Base-by-base conservation (phyloP, 2,113 vertebrate genomes). In the Calidris pugnax region DNA sequence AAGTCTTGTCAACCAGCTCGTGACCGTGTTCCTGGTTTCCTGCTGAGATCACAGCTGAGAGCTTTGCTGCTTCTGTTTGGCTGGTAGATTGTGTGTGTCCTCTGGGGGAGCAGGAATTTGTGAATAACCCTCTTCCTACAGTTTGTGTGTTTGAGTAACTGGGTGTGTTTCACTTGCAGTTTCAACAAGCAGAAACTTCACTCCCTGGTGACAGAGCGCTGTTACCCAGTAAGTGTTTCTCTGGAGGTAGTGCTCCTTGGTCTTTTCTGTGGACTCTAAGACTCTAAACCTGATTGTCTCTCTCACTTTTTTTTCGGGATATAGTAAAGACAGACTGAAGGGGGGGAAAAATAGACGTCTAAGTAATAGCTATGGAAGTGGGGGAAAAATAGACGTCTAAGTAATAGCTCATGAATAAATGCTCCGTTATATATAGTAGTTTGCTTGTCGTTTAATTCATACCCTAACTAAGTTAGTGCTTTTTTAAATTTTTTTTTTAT, bases 151-250 rank as follows among this genome's bases (percentile, higher is more conserved):
- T 37, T 7, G 6, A 27, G 32, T 92, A 48, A 75, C 48, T 1
- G 19, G 10, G 2, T 30, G 64, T 87, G 81, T 63, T 91, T 94
- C 73, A 4, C 48, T 88, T 97, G 45, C 97, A 99, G 99, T 56
- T 99, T 99, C 75, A 97, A 99, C 97, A 99, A 98, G 77, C 97
- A 98, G 91, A 99, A 98, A 10, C 98, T 99, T 85, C 99, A 99
- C 97, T 98, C 97, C 27, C 90, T 99, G 97, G 99, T 99, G 75
- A 99, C 99, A 1, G 99, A 99, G 89, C 97, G 98, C 48, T 99
- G 99, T 98, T 99, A 99, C 89, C 99, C 99, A 8, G 99, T 99
- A 92, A 98, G 99, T 98, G 78, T 62, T 67, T 35, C 7, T 30
- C 39, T 20, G 80, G 15, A 7, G 12, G 23, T 21, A 23, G 17